These are phyloP conservation scores for Vidua macroura DNA, from an alignment of 2,113 vertebrate species.

Conservation along the genomic window DNA sequence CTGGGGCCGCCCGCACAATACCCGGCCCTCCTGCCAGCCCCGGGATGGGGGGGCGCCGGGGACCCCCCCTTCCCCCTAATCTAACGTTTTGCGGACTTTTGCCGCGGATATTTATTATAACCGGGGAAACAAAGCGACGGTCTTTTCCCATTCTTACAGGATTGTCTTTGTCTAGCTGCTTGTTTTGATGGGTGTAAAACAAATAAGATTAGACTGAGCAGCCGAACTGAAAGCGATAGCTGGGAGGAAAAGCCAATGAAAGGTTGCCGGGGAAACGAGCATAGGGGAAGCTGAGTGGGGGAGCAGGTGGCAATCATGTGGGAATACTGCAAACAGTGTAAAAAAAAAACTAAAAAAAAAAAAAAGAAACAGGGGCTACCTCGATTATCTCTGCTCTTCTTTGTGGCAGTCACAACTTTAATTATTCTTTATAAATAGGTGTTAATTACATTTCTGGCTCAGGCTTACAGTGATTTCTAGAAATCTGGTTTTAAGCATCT, in stretches of 20 bases:
- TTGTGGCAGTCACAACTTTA: constrained; percentile 84
- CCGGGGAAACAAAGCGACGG: constrained; percentile 76
- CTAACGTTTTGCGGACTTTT: constrained; percentile 67
- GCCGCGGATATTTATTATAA: constrained; percentile 69
- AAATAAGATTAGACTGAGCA: constrained; percentile 89
- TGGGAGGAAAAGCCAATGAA: constrained; percentile 88
- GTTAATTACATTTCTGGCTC: constrained; percentile 84
- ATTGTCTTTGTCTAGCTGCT: constrained; percentile 86
- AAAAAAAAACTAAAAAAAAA: constrained; percentile 53
- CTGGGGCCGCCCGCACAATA: constrained; percentile 67
- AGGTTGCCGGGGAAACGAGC: constrained; percentile 88
- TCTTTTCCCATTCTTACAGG: constrained; percentile 81
- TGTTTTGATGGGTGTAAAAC: constrained; percentile 90
- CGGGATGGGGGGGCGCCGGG: not conserved
- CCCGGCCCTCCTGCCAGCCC: constrained; percentile 58
- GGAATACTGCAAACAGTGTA: constrained; percentile 84
- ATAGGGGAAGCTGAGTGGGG: constrained; percentile 84
- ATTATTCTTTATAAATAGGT: constrained; percentile 87
- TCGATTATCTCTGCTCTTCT: constrained; percentile 82
- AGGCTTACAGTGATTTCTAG: constrained; percentile 77
- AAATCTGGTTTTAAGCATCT: constrained; percentile 83
- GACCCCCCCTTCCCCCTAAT: not conserved
- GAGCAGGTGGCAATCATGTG: constrained; percentile 89
- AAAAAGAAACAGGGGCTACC: constrained; percentile 66
- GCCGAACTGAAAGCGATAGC: constrained; percentile 88